These are phyloP conservation scores for Volucella inanis DNA, from an alignment of 2,888 invertebrate species.

Conservation along the genomic window DNA sequence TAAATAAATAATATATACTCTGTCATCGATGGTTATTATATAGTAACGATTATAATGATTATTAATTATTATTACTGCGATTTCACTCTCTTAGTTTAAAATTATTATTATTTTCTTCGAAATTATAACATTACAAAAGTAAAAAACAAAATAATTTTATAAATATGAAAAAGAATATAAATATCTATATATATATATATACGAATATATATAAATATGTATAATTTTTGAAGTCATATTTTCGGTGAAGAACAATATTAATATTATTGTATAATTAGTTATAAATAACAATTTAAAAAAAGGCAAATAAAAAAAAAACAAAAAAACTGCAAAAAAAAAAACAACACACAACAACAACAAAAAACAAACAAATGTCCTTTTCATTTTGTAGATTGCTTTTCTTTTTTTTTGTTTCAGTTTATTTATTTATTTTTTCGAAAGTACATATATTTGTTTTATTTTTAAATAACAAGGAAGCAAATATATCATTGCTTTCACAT, in stretches of 20 bases:
- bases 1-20: slow-evolving; percentile 67
- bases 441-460: too few relatives aligned
- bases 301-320: slow-evolving; percentile 54
- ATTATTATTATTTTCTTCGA: slow-evolving; percentile 57
- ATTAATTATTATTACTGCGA: slow-evolving; percentile 63
- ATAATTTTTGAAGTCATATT: slow-evolving; percentile 73
- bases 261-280: slow-evolving; percentile 68
- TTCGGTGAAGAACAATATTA: slow-evolving; percentile 74
- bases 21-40: slow-evolving; percentile 69
- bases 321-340: slow-evolving; percentile 66
- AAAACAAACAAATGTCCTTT: slow-evolving; percentile 58
- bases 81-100: slow-evolving; percentile 62
- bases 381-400: slow-evolving; percentile 48
- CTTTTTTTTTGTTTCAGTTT: slow-evolving; percentile 27
- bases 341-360: slow-evolving; percentile 68
- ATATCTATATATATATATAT: slow-evolving; percentile 17
- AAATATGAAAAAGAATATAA: slow-evolving; percentile 65
- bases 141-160: slow-evolving; percentile 64
- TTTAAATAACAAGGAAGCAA: too few relatives aligned
- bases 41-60: slow-evolving; percentile 63
- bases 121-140: slow-evolving; percentile 75
- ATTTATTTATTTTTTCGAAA: slow-evolving; percentile 6
- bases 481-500: too few relatives aligned
- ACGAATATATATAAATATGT: slow-evolving; percentile 54
- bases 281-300: slow-evolving; percentile 66